A percentile compares a stretch with the other conserved stretches of the same genome.
phyloP scores from a whole-genome alignment of 2,888 invertebrate species.

The Xylocampa areola region DNA sequence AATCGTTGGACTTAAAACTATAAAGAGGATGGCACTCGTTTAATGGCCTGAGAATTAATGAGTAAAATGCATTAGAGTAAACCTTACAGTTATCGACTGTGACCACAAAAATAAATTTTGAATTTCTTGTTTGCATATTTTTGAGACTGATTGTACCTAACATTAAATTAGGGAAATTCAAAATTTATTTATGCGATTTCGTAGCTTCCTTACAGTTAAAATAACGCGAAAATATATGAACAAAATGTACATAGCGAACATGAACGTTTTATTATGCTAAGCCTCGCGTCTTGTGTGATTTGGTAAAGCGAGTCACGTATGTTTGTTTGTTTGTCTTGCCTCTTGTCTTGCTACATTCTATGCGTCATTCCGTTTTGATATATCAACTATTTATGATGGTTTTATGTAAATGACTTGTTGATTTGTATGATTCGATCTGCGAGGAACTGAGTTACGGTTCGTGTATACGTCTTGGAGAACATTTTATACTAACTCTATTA shows the following conservation, averaged over 20 bases:
- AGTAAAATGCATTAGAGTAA: conserved; percentile 89
- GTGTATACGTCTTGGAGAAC: conserved; percentile 23
- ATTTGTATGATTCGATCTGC: conserved; percentile 72
- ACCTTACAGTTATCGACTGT: conserved; percentile 73
- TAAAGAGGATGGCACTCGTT: conserved; percentile 88
- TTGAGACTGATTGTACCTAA: conserved; percentile 31
- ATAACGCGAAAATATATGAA: conserved; percentile 75
- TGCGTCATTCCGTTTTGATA: conserved; percentile 73
- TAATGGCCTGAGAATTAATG: conserved; percentile 89
- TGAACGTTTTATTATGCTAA: conserved; percentile 79
- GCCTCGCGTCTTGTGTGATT: conserved; percentile 84
- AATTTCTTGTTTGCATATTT: conserved; percentile 12
- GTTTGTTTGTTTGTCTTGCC: conserved; percentile 78
- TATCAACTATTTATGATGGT: conserved; percentile 79
- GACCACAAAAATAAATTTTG: conserved; percentile 52
- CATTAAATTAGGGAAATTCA: conserved; percentile 55
- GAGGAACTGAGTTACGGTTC: conserved; percentile 73
- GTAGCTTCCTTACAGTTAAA: conserved; percentile 50
- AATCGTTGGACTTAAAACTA: conserved; percentile 84
- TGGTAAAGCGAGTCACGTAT: conserved; percentile 88
- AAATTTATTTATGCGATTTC: conserved; percentile 51
- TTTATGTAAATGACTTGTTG: conserved; percentile 76
- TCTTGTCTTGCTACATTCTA: conserved; percentile 76
- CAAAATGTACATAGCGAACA: conserved; percentile 70
- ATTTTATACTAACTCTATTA: conserved; percentile 39